Conservation (phyloP, 2,797 vertebrate species). For the Ceyx erithaca region DNA sequence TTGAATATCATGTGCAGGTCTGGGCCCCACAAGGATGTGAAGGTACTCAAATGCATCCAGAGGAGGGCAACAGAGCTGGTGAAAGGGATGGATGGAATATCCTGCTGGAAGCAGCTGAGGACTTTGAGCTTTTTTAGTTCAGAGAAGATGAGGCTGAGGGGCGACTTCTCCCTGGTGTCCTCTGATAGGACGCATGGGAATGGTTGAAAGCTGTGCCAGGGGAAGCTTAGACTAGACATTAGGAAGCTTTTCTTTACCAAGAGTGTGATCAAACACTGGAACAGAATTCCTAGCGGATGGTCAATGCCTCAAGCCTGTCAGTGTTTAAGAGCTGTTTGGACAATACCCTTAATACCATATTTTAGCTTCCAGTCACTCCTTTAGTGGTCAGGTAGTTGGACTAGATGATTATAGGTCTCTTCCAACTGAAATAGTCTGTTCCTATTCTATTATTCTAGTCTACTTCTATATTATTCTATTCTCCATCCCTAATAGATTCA, state of each 20-base stretch:
- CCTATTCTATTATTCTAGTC: not conserved
- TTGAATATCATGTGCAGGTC: not conserved
- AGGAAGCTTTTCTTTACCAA: not conserved
- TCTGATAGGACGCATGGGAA: fast-evolving
- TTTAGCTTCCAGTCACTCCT: not conserved
- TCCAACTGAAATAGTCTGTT: not conserved
- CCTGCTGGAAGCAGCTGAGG: not conserved
- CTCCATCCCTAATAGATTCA: not conserved
- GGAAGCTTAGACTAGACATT: not conserved
- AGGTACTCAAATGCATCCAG: not conserved
- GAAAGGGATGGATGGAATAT: not conserved
- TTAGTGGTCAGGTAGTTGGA: not conserved
- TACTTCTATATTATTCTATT: not conserved
- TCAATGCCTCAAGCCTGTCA: not conserved
- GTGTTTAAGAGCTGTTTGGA: no score
- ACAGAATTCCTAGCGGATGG: not conserved
- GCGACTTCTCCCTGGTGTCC: not conserved
- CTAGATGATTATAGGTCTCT: not conserved
- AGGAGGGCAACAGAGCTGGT: not conserved
- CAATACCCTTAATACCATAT: no score
- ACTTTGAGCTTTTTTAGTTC: not conserved
- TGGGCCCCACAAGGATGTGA: not conserved
- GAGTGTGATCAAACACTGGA: not conserved
- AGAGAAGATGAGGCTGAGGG: not conserved
- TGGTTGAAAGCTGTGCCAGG: not conserved